phyloP scores from a whole-genome alignment of 2,113 vertebrate species.

The Crocuta crocuta region DNA sequence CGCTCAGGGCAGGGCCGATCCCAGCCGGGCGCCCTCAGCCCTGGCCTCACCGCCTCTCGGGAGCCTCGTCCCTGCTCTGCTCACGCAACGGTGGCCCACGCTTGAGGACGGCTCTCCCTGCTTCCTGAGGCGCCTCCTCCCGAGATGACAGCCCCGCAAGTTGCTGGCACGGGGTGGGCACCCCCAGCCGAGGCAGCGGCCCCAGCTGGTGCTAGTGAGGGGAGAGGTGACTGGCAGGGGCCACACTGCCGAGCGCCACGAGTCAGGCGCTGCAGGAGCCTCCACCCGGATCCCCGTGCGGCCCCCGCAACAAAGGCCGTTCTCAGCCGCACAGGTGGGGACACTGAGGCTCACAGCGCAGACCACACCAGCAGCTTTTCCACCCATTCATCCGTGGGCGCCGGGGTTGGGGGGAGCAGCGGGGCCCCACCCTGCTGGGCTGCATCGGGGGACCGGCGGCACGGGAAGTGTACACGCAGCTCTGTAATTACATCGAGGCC shows the following conservation, averaged over 20 bases:
- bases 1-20: fast-evolving
- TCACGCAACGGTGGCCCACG: fast-evolving
- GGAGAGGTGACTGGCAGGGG: fast-evolving
- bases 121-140: not conserved
- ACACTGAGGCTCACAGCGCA: not conserved
- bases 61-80: not conserved
- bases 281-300: fast-evolving
- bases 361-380: not conserved
- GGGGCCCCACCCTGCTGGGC: fast-evolving
- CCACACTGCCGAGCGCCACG: fast-evolving
- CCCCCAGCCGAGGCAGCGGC: fast-evolving
- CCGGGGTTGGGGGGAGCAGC: not conserved
- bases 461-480: fast-evolving
- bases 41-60: fast-evolving
- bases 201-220: fast-evolving
- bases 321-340: not conserved
- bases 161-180: not conserved
- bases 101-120: not conserved
- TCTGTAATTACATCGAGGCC: fast-evolving
- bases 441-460: fast-evolving
- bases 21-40: not conserved
- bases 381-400: not conserved
- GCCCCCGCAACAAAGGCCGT: not conserved
- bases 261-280: not conserved
- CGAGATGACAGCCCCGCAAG: fast-evolving